Conservation (phyloP, 2,113 vertebrate genomes). For the Pollachius pollachius region DNA sequence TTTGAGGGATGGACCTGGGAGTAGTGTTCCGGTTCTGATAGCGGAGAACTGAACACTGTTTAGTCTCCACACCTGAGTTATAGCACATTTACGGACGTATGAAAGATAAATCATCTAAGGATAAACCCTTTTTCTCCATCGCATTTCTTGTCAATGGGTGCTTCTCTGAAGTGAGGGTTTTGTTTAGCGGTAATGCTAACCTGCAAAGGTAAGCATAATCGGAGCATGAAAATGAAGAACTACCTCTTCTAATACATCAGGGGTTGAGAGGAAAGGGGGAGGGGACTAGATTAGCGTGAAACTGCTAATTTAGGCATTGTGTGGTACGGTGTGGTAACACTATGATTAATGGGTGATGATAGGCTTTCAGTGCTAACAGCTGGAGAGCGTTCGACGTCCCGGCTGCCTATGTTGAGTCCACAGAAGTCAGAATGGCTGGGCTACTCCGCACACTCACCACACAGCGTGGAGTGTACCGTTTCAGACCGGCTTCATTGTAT, state of each 20-base stretch:
- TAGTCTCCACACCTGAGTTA: too few relatives aligned
- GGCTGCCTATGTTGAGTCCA: not conserved
- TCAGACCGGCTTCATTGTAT: not conserved
- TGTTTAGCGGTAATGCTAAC: not conserved
- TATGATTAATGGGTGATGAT: not conserved
- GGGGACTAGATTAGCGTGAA: not conserved
- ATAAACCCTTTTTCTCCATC: too few relatives aligned
- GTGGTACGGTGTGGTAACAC: not conserved
- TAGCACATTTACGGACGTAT: too few relatives aligned
- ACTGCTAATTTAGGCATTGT: not conserved
- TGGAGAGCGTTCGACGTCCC: not conserved
- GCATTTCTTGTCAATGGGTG: not conserved
- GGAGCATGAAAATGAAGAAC: not conserved
- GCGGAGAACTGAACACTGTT: slow-evolving; percentile 4
- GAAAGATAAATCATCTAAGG: too few relatives aligned
- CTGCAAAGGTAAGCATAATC: not conserved
- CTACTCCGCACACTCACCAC: not conserved
- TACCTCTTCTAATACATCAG: not conserved
- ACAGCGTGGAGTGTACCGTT: not conserved
- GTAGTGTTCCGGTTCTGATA: slow-evolving; percentile 20
- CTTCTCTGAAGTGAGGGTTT: not conserved
- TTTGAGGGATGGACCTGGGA: slow-evolving; percentile 17
- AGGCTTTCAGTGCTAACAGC: slow-evolving; percentile 2
- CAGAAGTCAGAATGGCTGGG: not conserved
- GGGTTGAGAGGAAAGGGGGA: not conserved